Percentiles rank a stretch among this genome's conserved stretches.
phyloP scores from a whole-genome alignment of 2,888 invertebrate species.

The Sinhomidia bicolor region DNA sequence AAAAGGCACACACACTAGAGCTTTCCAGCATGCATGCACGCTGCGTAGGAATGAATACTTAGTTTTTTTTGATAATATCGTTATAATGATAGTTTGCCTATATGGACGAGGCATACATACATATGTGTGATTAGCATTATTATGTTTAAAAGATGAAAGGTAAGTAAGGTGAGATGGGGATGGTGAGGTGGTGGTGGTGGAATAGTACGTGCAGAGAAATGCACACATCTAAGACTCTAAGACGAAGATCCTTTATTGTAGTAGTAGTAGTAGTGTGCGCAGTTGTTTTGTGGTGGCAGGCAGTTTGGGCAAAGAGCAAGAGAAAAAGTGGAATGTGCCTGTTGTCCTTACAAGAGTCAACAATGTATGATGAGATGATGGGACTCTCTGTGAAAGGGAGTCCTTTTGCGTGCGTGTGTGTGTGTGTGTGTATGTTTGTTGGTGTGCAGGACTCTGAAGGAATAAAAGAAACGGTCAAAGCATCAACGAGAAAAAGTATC shows the following conservation, averaged over 20 bases:
- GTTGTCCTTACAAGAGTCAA: conserved; percentile 77
- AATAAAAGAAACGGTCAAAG: not conserved
- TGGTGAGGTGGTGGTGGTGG: not conserved
- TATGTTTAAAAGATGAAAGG: conserved; percentile 23
- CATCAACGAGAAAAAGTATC: conserved; percentile 34
- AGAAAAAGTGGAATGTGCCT: conserved; percentile 76
- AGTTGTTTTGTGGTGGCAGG: too few relatives aligned
- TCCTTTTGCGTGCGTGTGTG: conserved; percentile 66
- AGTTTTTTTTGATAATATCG: too few relatives aligned
- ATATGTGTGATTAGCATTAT: not conserved
- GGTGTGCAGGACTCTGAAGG: too few relatives aligned
- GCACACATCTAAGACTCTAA: conserved; percentile 35
- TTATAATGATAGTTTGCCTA: conserved; percentile 17
- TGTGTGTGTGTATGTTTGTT: too few relatives aligned
- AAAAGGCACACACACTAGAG: conserved; percentile 47
- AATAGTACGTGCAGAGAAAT: conserved; percentile 50
- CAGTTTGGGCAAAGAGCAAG: not conserved
- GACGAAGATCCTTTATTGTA: conserved; percentile 25
- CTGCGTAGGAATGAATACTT: too few relatives aligned
- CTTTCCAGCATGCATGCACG: too few relatives aligned
- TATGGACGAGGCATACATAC: not conserved
- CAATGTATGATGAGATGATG: conserved; percentile 60
- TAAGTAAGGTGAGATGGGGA: not conserved
- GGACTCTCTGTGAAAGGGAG: conserved; percentile 52
- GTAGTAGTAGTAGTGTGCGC: too few relatives aligned